A percentile compares a stretch with the other conserved stretches of the same genome.
These are phyloP conservation scores for Melipona quadrifasciata DNA, from an alignment of 1,140 invertebrate species.

Conservation along the genomic window DNA sequence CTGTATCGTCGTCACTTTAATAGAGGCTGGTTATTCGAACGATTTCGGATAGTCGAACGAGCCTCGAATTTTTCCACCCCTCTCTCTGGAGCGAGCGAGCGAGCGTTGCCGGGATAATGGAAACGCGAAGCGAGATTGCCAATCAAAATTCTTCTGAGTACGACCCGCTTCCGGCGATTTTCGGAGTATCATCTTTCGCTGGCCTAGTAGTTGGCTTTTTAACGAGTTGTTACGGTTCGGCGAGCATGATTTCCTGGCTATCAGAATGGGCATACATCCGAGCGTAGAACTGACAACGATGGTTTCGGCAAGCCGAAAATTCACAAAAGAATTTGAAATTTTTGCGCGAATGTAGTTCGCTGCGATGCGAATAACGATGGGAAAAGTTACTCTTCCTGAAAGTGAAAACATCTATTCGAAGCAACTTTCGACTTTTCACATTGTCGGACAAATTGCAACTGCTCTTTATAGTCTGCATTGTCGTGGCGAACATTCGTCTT, in stretches of 20 bases:
- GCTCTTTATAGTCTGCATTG: too few species aligned
- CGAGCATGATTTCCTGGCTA: not conserved
- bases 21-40: not conserved
- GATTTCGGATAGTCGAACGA: not conserved
- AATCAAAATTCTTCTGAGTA: conserved; percentile 20
- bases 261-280: not conserved
- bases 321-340: too few species aligned
- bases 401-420: too few species aligned
- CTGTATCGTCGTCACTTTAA: not conserved
- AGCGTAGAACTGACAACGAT: not conserved
- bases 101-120: not conserved
- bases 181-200: not conserved
- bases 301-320: not conserved
- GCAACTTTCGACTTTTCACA: too few species aligned
- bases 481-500: too few species aligned
- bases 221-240: not conserved
- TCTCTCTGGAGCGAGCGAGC: not conserved
- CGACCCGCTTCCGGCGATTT: conserved; percentile 3
- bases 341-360: too few species aligned
- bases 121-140: conserved; percentile 14
- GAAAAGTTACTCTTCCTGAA: too few species aligned
- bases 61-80: not conserved
- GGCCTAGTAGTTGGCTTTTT: not conserved
- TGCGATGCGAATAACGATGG: too few species aligned
- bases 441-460: too few species aligned